Evolutionary conservation across 1,140 invertebrate genomes (phyloP), one percentile per base, ranked within the genome.

Genomic region (Arion vulgaris): DNA sequence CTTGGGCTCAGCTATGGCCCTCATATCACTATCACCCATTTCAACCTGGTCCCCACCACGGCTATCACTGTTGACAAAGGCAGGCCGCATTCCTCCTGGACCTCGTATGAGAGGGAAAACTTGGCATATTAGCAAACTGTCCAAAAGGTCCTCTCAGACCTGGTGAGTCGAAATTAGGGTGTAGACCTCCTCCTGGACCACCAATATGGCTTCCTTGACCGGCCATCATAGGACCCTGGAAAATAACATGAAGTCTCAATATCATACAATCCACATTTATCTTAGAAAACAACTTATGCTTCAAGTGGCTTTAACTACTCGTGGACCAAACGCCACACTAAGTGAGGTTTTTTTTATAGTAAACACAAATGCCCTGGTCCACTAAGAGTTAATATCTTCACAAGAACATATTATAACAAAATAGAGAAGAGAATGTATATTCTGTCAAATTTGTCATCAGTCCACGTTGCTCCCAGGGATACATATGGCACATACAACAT

Each of bases 1-100:
- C 36, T 81, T 81, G 49, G 80, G 17, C 38, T 81, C 80, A 36
- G 71, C 71, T 49, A 74, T 74, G 32, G 45, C 71, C n/a, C 80
- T 32, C 71, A 81, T 73, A 36, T 81, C 80, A 45, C 71, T 74
- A n/a, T 81, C 80, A 57, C 69, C 71, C 69, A 81, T 81, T 19
- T 32, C 66, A 49, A 11, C 26, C 1, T 32, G 19, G 41, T 79
- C 36, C 28, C 62, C 39, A 34, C 68, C 78, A 71, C 34, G 71
- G 68, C 32, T 49, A 11, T 74, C n/a, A 34, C 53, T 51, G 45
- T 75, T 49, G 28, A 53, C 51, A 41, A 74, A 81, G 28, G 72
- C 49, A 51, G 80, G 80, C 32, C 0, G 62, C 26, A 62, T 36
- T 34, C 72, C 72, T 26, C 80, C 71, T 19, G 69, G 69, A 38